Evolutionary conservation across 2,797 vertebrate species (phyloP).

Genomic region (Platyrinchus mystaceus): DNA sequence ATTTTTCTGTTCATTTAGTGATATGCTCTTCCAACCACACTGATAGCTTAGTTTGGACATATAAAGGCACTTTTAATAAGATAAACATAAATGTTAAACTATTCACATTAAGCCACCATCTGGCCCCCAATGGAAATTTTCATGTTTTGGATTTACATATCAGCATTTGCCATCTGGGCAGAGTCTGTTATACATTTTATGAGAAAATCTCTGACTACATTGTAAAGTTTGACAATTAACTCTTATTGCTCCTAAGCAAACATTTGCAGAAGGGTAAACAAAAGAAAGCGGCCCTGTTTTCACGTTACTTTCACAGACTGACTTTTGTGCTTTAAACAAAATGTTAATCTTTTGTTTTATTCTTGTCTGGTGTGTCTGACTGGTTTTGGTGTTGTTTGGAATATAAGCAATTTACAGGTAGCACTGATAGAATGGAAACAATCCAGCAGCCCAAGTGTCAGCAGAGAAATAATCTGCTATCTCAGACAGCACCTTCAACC

Average conservation of each 20-base stretch:
- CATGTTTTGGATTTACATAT: conserved; percentile 73
- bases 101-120: conserved; percentile 71
- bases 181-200: conserved; percentile 70
- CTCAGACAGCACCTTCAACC: neutral
- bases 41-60: conserved; percentile 63
- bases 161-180: conserved; percentile 73
- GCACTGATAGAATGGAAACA: neutral
- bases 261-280: conserved; percentile 65
- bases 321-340: neutral
- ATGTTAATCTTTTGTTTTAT: neutral
- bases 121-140: conserved; percentile 69
- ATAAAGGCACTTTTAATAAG: conserved; percentile 73
- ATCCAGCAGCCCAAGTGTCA: neutral
- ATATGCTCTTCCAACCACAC: conserved; percentile 49
- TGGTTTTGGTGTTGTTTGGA: neutral
- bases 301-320: neutral
- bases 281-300: conserved; percentile 30
- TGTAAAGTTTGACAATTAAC: conserved; percentile 72
- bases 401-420: neutral
- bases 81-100: conserved; percentile 76
- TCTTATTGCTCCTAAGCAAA: conserved; percentile 68
- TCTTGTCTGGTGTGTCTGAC: neutral
- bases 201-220: conserved; percentile 59
- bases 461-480: neutral
- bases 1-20: conserved; percentile 50